Evolutionary conservation across 2,888 invertebrate species (phyloP), one percentile per base, ranked within the genome.

Genomic region (Koerneria pararmatus): DNA sequence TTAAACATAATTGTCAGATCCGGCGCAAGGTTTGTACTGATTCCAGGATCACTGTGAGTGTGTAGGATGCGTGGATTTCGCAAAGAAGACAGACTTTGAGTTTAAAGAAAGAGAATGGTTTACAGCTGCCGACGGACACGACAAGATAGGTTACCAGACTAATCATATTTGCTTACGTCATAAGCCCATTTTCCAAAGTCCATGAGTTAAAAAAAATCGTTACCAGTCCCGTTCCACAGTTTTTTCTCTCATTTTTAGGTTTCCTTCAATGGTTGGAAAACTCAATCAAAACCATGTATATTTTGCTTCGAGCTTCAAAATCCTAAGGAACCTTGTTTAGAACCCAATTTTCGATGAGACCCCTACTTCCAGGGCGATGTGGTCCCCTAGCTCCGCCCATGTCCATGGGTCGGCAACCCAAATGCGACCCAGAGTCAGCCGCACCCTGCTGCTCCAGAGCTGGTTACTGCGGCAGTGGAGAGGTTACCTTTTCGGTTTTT

Each of bases 41-140:
- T 6, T 24, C n/a, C 53, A 73, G 71, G 77, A 78, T n/a, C 80
- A 80, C 61, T 80, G 80, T 56, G 77, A 80, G 58, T 80, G 80
- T 32, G 65, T 68, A n/a, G 79, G 80, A 2, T 80, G 80, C 54
- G 68, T 80, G n/a, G 76, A 80, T 64, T 80, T 79, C 54, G 62
- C 72, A 24, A 78, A 77, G 65, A 69, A 69, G 29, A 15, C 46
- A 1, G 72, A 73, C 56, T 75, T 69, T 58, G 66, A 68, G 49
- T 77, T 70, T 67, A 75, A 71, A 41, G 70, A 72, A 24, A 59
- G 72, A 27, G 73, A 74, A 54, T 80, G 80, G 80, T 80, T 79
- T 79, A 80, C 80, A 2, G 78, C 69, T 58, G 68, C 67, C 8
- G 73, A 76, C 60, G 74, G 74, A 41, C 74, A 78, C n/a, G 74